phyloP scores from a whole-genome alignment of 2,797 vertebrate species.

The Odontamblyopus rebecca region DNA sequence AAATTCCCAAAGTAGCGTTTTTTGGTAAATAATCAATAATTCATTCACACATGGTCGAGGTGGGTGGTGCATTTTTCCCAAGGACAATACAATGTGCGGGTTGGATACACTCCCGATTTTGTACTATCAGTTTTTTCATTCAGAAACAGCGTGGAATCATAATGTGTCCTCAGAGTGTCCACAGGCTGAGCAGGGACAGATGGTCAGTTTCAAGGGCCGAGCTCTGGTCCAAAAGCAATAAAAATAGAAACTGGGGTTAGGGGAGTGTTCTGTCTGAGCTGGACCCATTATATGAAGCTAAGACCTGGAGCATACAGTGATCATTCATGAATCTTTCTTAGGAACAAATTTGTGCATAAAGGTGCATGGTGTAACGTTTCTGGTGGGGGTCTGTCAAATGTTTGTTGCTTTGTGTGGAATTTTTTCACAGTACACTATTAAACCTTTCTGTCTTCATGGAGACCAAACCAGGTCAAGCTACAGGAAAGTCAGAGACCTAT shows the following conservation, averaged over 20 bases:
- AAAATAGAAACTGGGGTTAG: constrained; percentile 1
- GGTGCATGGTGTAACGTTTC: too few relatives aligned
- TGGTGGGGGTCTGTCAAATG: too few relatives aligned
- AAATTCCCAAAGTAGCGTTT: too few relatives aligned
- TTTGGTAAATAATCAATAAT: too few relatives aligned
- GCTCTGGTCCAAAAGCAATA: not conserved
- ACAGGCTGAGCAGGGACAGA: not conserved
- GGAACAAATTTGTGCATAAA: not conserved
- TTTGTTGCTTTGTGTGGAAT: too few relatives aligned
- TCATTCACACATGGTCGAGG: not conserved
- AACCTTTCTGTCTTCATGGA: too few relatives aligned
- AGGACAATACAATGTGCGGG: not conserved
- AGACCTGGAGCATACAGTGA: not conserved
- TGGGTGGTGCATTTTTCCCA: not conserved
- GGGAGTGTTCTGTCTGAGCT: not conserved
- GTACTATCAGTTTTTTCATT: not conserved
- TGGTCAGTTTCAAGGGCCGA: not conserved
- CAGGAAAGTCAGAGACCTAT: too few relatives aligned
- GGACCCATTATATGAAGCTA: not conserved
- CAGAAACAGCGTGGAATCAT: not conserved
- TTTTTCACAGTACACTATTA: too few relatives aligned
- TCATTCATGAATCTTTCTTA: not conserved
- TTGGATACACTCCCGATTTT: not conserved
- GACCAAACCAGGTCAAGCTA: too few relatives aligned
- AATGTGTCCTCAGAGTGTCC: not conserved